Percentiles rank a stretch among this genome's conserved stretches.
Evolutionary conservation across 2,797 vertebrate genomes (phyloP).

Genomic region (Pantherophis vulpinus): DNA sequence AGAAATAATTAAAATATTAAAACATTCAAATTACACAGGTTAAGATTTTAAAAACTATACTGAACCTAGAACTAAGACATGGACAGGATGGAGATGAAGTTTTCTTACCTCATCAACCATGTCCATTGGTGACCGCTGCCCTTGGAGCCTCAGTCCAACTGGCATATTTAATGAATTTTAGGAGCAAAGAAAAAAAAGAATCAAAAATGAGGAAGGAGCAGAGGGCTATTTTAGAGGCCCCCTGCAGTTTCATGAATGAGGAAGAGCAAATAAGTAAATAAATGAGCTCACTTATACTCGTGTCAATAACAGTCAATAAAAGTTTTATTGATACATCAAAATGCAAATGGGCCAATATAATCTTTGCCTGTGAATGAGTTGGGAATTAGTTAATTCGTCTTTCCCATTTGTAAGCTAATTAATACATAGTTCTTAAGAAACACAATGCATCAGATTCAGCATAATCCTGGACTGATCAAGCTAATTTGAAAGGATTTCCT

Average conservation of each 20-base stretch:
- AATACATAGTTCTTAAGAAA: background rate
- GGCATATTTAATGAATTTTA: background rate
- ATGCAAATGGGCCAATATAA: background rate
- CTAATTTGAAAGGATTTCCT: background rate
- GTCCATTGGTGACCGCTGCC: no score
- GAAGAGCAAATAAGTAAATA: background rate
- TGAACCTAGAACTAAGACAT: no score
- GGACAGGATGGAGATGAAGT: no score
- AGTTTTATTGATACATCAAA: background rate
- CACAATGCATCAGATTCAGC: background rate
- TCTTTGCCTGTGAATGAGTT: background rate
- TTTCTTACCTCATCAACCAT: no score
- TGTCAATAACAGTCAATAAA: background rate
- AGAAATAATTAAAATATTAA: background rate
- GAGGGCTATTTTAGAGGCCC: background rate
- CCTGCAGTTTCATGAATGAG: background rate
- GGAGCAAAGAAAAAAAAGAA: background rate
- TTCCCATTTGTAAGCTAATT: background rate
- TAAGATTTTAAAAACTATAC: no score
- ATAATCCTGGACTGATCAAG: background rate
- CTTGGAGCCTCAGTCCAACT: no score
- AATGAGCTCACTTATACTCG: background rate
- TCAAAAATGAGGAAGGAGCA: background rate
- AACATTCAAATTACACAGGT: background rate
- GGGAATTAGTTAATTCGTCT: background rate